Percentiles rank a stretch among this genome's conserved stretches.
These are phyloP conservation scores for Molossus molossus DNA, from an alignment of 2,797 vertebrate species.

Conservation along the genomic window DNA sequence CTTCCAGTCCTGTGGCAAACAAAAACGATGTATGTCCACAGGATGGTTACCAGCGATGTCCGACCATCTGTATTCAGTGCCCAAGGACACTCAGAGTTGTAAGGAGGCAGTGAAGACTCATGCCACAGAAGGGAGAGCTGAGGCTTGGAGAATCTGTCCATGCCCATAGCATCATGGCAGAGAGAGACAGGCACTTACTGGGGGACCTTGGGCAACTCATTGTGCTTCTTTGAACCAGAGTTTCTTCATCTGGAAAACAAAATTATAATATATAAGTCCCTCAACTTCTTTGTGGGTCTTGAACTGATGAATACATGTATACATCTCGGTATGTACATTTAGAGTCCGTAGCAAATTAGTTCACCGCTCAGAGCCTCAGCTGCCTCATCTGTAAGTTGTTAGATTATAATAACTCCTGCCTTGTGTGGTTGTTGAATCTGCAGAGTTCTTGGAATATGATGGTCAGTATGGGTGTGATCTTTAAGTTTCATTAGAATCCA, in stretches of 20 bases:
- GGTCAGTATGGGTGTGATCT: neutral
- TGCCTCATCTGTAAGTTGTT: neutral
- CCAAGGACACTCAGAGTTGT: neutral
- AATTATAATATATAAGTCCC: neutral
- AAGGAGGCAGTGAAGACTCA: neutral
- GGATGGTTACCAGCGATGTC: neutral
- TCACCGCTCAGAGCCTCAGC: neutral
- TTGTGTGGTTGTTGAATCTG: neutral
- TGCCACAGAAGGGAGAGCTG: neutral
- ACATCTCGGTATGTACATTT: rapidly evolving
- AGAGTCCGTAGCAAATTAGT: rapidly evolving
- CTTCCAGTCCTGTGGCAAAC: neutral
- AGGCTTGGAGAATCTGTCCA: neutral
- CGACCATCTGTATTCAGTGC: neutral
- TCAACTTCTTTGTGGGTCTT: neutral
- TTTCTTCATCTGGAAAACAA: neutral
- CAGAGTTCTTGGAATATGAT: neutral
- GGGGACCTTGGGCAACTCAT: neutral
- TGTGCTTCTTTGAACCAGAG: neutral
- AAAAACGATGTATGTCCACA: neutral
- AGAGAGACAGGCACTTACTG: neutral
- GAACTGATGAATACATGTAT: neutral
- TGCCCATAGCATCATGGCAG: neutral
- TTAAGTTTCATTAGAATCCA: neutral
- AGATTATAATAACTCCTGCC: neutral